Base-by-base conservation (phyloP, 2,797 vertebrate genomes). In the Ctenosaura bakeri region DNA sequence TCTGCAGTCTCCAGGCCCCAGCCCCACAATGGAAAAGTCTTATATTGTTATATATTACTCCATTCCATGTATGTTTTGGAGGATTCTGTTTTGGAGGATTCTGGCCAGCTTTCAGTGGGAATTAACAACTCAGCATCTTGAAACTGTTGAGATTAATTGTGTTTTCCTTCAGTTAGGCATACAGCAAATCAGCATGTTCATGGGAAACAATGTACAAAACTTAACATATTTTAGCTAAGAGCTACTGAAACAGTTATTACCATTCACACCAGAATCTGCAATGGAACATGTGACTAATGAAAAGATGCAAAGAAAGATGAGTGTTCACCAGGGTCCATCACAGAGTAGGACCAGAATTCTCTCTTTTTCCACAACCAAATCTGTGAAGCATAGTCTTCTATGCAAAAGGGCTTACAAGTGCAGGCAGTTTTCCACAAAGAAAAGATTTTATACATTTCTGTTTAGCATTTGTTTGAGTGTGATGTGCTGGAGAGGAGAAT, bases 341-440 rank as follows among this genome's bases (percentile, higher is more conserved):
- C 24, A 89, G 66, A 88, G 92, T 3, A 4, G 12, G 91, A 73
- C 0, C 1, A 38, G 52, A 83, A 87, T 9, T 90, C 1, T 81
- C 66, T 88, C 26, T 90, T 92, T 87, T 90, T 32, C 46, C 59
- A 91, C 79, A 4, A 78, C 83, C 22, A 77, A 59, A 89, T 76
- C 1, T 79, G 83, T 88, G 64, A 91, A 85, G 35, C 86, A 38
- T 83, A 69, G 86, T 6, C 1, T 74, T 76, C 88, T 83, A 86
- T 88, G 80, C 6, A 56, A 91, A 90, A 20, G 90, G 78, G 13
- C 59, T 18, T 87, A 26, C 73, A 46, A 88, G 29, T 24, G 76
- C 38, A 42, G 26, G 18, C 59, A 54, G 16, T 52, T 35, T 66
- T 38, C n/a, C 64, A 54, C 13, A 71, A 83, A 87, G 46, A 87